Base-by-base conservation (phyloP, 2,113 vertebrate genomes). In the Amphilophus citrinellus region DNA sequence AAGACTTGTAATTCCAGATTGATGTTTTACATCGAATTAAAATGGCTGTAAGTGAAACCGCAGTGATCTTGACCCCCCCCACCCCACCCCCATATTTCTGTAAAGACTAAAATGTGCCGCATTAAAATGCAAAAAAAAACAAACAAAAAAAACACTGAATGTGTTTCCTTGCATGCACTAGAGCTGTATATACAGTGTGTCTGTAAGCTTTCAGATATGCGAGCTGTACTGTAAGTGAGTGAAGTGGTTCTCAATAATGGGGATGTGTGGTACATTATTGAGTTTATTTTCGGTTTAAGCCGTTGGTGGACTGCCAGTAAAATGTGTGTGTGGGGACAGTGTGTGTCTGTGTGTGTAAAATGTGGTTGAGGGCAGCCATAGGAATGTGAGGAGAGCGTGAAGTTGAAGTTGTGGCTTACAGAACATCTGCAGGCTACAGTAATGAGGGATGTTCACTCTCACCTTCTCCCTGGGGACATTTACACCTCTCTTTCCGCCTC, bases 371-470 rank as follows among this genome's bases (percentile, higher is more conserved):
- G 79, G 75, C 79, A 83, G 82, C 86, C 63, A 11, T 63, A 86
- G 84, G 92, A 93, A 89, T 88, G 81, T 66, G 90, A 89, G 58
- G 77, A 79, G 81, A 77, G 90, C 14, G 22, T 77, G 65, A 87
- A 79, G 84, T 84, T 85, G 73, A 89, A 87, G 79, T 88, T 92
- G 86, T 88, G 81, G 88, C 88, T 92, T 84, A 61, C 42, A 80
- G 80, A 91, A 94, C 84, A 89, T 88, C 85, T 87, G 60, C 84
- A 62, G 89, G 87, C 90, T 77, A 32, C 71, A 58, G 80, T 61
- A 71, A 90, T 93, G 93, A 93, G 92, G 77, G 87, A 94, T 93
- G 87, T 56, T 87, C 60, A 30, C 81, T 83, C 75, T 86, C 39
- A 80, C 86, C 87, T 79, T 86, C 77, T 91, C 90, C 87, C 91